Evolutionary conservation across 2,797 vertebrate genomes (phyloP).

Genomic region (Sphaeramia orbicularis): DNA sequence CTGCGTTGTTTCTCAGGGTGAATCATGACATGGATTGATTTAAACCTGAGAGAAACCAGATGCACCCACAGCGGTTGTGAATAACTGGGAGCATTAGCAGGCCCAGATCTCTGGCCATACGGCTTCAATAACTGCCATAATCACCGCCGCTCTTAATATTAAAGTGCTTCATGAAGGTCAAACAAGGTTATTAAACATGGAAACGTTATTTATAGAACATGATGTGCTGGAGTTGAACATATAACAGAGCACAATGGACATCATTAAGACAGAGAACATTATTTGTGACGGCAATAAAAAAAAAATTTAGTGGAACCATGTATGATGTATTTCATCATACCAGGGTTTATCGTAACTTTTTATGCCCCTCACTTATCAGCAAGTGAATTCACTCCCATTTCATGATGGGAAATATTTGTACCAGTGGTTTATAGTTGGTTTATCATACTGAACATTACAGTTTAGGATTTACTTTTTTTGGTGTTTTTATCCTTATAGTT

Average conservation of each 20-base stretch:
- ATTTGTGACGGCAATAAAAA: neutral
- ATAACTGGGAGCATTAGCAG: constrained; percentile 62
- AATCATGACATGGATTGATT: constrained; percentile 70
- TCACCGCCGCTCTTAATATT: constrained; percentile 57
- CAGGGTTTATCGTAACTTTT: neutral
- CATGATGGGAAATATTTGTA: constrained; percentile 62
- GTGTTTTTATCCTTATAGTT: too few relatives aligned
- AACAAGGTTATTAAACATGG: constrained; percentile 52
- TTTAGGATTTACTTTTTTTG: too few relatives aligned
- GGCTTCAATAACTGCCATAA: constrained; percentile 68
- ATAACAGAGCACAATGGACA: constrained; percentile 4
- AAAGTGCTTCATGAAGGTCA: constrained; percentile 60
- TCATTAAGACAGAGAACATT: constrained; percentile 1
- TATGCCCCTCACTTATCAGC: neutral
- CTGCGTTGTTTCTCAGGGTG: constrained; percentile 49
- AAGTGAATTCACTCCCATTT: constrained; percentile 31
- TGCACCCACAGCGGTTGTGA: constrained; percentile 67
- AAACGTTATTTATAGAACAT: constrained; percentile 55
- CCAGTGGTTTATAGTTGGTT: neutral
- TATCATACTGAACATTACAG: too few relatives aligned
- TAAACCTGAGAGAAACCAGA: constrained; percentile 76
- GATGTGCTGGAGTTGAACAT: constrained; percentile 38
- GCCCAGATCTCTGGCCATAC: constrained; percentile 53
- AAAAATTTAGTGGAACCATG: neutral
- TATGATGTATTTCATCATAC: constrained; percentile 4